phyloP scores from a whole-genome alignment of 2,888 invertebrate genomes.

The Yponomeuta malinellus region DNA sequence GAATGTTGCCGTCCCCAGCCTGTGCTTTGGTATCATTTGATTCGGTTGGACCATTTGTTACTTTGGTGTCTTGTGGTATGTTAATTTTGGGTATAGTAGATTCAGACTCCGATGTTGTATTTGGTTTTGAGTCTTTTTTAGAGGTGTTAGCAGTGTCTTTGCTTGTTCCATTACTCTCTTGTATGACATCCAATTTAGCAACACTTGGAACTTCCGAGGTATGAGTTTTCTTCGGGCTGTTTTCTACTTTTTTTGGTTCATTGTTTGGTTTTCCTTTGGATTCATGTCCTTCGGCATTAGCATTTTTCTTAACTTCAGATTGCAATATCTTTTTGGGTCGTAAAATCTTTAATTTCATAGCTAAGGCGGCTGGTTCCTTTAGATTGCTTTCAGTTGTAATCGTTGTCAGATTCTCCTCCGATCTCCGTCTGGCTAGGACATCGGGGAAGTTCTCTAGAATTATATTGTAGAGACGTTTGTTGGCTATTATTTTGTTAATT shows the following conservation, averaged over 20 bases:
- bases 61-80: neutral
- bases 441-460: constrained; percentile 83
- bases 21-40: constrained; percentile 20
- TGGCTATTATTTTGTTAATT: constrained; percentile 77
- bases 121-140: constrained; percentile 26
- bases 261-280: constrained; percentile 8
- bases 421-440: constrained; percentile 75
- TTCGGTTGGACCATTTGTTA: neutral
- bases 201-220: neutral
- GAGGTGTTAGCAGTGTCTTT: constrained; percentile 20
- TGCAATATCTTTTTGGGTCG: constrained; percentile 21
- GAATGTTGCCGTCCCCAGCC: neutral
- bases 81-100: neutral
- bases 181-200: neutral
- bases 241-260: constrained; percentile 24
- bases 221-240: constrained; percentile 23
- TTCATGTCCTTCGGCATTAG: neutral
- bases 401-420: constrained; percentile 70
- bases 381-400: neutral
- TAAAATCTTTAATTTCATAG: constrained; percentile 42
- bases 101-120: neutral
- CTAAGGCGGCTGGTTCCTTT: constrained; percentile 32
- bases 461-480: constrained; percentile 79
- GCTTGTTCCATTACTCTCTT: constrained; percentile 19
- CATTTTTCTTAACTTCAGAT: constrained; percentile 17